A percentile compares a stretch with the other conserved stretches of the same genome.
Evolutionary conservation across 2,888 invertebrate genomes (phyloP).

Genomic region (Dorcus parallelipipedus): DNA sequence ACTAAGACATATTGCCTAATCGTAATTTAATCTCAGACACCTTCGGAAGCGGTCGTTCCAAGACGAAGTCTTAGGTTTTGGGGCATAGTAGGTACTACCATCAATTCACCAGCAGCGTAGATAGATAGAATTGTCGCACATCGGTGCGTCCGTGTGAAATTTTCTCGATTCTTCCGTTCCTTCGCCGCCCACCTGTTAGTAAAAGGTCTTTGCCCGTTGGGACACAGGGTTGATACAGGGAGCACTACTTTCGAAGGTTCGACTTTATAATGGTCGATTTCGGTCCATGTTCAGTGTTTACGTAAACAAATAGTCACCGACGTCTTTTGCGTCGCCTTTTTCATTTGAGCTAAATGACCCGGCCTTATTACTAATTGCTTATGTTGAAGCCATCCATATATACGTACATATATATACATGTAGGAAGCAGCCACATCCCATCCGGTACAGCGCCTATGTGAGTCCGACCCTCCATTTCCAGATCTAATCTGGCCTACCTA

Average conservation of each 20-base stretch:
- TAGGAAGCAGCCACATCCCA: constrained; percentile 24
- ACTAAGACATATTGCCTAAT: constrained; percentile 18
- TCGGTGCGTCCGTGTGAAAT: neutral
- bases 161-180: neutral
- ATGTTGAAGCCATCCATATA: constrained; percentile 48
- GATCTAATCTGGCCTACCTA: constrained; percentile 25
- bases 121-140: neutral
- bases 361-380: constrained; percentile 41
- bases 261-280: constrained; percentile 10
- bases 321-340: constrained; percentile 10
- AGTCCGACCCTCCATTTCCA: constrained; percentile 16
- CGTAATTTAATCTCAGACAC: constrained; percentile 10
- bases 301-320: constrained; percentile 2
- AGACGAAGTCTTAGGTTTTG: neutral
- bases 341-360: constrained; percentile 27
- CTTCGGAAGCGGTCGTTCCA: constrained; percentile 5
- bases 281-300: constrained; percentile 17
- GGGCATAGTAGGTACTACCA: too few species aligned
- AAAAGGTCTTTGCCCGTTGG: neutral
- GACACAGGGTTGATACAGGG: neutral
- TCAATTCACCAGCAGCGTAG: too few species aligned
- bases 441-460: constrained; percentile 25
- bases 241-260: constrained; percentile 13
- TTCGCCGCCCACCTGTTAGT: neutral
- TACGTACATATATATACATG: constrained; percentile 19